Conservation (phyloP, 2,797 vertebrate genomes). For the Sebastes baramenuke region DNA sequence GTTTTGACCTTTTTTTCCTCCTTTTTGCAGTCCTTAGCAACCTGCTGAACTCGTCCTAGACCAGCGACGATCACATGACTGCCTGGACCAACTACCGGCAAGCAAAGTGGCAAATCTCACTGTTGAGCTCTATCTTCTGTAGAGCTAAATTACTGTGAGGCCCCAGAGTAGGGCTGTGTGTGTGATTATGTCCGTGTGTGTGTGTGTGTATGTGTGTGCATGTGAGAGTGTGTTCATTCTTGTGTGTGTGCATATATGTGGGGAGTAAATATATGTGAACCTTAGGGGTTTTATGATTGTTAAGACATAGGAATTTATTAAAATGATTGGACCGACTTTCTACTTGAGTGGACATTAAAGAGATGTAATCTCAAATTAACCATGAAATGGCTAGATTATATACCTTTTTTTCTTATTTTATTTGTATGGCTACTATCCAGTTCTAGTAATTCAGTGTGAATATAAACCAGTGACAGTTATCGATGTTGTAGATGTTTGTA, state of each 20-base stretch:
- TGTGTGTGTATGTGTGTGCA: neutral
- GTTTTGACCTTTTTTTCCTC: slow-evolving; percentile 19
- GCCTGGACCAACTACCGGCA: slow-evolving; percentile 62
- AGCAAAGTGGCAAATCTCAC: slow-evolving; percentile 71
- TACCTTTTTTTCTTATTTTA: slow-evolving; percentile 34
- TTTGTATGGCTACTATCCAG: slow-evolving; percentile 40
- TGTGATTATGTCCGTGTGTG: slow-evolving; percentile 29
- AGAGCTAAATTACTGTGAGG: slow-evolving; percentile 75
- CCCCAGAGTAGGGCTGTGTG: slow-evolving; percentile 60
- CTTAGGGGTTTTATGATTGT: slow-evolving; percentile 56
- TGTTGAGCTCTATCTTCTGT: slow-evolving; percentile 57
- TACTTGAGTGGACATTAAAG: slow-evolving; percentile 39
- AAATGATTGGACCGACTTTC: slow-evolving; percentile 51
- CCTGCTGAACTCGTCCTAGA: slow-evolving; percentile 75
- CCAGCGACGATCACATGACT: slow-evolving; percentile 49
- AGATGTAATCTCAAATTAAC: slow-evolving; percentile 57
- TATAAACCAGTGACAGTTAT: slow-evolving; percentile 56
- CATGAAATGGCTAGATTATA: slow-evolving; percentile 51
- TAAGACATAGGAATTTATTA: slow-evolving; percentile 36
- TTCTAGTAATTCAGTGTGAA: slow-evolving; percentile 57
- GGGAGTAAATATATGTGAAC: slow-evolving; percentile 50
- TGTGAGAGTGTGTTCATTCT: neutral
- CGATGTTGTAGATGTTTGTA: slow-evolving; percentile 54
- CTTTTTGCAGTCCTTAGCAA: slow-evolving; percentile 71
- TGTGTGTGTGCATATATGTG: slow-evolving; percentile 8